Conservation (phyloP, 2,888 invertebrate species). For the Geotrupes spiniger region DNA sequence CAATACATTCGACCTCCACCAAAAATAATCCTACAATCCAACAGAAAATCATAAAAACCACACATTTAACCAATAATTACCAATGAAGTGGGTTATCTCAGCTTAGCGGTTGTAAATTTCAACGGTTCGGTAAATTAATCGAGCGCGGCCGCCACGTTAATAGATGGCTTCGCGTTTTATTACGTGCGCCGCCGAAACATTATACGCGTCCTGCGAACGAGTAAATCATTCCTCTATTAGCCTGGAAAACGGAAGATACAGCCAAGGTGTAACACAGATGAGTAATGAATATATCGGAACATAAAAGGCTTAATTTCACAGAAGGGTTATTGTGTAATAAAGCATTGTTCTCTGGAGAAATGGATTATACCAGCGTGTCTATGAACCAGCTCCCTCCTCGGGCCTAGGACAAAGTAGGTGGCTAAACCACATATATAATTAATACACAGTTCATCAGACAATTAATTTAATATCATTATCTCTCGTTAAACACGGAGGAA, state of each 20-base stretch:
- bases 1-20: too few relatives aligned
- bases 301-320: conserved; percentile 50
- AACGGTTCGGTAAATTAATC: too few relatives aligned
- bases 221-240: conserved; percentile 29
- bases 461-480: conserved; percentile 12
- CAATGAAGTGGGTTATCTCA: too few relatives aligned
- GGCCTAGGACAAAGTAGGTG: conserved; percentile 34
- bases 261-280: conserved; percentile 41
- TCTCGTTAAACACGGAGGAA: too few relatives aligned
- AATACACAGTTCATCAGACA: conserved; percentile 27
- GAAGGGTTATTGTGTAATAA: conserved; percentile 51
- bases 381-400: conserved; percentile 30
- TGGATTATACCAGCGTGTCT: conserved; percentile 45
- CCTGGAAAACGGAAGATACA: conserved; percentile 24
- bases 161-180: conserved; percentile 5
- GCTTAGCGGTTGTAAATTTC: too few relatives aligned
- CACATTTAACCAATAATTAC: too few relatives aligned
- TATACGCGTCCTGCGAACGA: conserved; percentile 11
- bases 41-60: too few relatives aligned
- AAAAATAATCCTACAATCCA: too few relatives aligned
- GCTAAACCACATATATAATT: conserved; percentile 30
- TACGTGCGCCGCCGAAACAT: background rate
- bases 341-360: conserved; percentile 51
- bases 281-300: conserved; percentile 50
- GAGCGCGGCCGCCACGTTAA: too few relatives aligned